phyloP scores from a whole-genome alignment of 2,888 invertebrate species.

The Archips crataeganus region DNA sequence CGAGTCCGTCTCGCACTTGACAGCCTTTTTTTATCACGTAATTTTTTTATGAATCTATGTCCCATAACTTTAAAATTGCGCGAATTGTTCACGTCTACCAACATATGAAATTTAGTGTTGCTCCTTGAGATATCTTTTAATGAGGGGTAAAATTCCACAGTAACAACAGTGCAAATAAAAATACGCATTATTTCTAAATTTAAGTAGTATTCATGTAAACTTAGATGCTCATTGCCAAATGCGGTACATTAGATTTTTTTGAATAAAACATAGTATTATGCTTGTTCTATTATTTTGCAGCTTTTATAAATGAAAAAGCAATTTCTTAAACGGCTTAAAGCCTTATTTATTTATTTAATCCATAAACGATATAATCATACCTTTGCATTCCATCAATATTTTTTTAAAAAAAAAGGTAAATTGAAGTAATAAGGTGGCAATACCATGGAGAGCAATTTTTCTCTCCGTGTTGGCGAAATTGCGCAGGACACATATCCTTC shows the following conservation, averaged over 20 bases:
- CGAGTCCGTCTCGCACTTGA: no score
- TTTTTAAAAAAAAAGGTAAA: conserved; percentile 47
- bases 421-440: conserved; percentile 39
- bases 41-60: no score
- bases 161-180: background rate
- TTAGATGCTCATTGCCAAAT: no score
- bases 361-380: background rate
- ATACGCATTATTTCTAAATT: background rate
- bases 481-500: conserved; percentile 63
- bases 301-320: background rate
- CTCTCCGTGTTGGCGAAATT: conserved; percentile 30
- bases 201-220: no score
- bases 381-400: background rate
- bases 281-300: background rate
- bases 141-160: conserved; percentile 2
- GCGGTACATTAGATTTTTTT: background rate
- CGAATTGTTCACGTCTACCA: conserved; percentile 20
- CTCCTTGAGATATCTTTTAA: background rate
- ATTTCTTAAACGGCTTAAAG: background rate
- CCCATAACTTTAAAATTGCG: conserved; percentile 3
- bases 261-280: background rate
- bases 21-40: no score
- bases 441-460: conserved; percentile 16
- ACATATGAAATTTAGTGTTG: conserved; percentile 18
- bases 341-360: background rate